A percentile compares a stretch with the other conserved stretches of the same genome.
These are phyloP conservation scores for Galeopterus variegatus DNA, from an alignment of 2,113 vertebrate genomes.

Conservation along the genomic window DNA sequence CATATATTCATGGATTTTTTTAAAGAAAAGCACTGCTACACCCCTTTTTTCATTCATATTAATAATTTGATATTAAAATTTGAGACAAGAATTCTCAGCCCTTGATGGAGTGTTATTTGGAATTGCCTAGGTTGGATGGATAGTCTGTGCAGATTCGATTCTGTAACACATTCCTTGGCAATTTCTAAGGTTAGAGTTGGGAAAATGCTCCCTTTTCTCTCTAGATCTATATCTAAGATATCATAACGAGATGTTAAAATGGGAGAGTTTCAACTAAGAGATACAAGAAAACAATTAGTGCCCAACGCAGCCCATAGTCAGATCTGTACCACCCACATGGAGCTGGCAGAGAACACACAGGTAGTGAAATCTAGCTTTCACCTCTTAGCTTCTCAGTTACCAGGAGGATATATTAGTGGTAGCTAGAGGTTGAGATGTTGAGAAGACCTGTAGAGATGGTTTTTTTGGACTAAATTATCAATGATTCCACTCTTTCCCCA, in stretches of 20 bases:
- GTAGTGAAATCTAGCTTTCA: background rate
- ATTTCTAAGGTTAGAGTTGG: background rate
- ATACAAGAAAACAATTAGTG: background rate
- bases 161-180: background rate
- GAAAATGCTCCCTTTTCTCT: background rate
- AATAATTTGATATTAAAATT: background rate
- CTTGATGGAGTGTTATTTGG: background rate
- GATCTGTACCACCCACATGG: background rate
- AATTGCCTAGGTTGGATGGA: background rate
- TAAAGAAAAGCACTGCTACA: background rate
- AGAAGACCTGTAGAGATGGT: background rate
- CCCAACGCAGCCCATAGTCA: background rate
- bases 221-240: background rate
- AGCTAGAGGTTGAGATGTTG: background rate
- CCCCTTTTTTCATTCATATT: background rate
- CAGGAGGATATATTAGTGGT: background rate
- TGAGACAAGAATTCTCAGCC: background rate
- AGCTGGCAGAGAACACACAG: background rate
- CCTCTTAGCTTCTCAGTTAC: background rate
- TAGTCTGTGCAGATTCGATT: background rate
- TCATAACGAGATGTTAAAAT: background rate
- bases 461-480: background rate
- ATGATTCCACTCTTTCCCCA: background rate
- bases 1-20: background rate
- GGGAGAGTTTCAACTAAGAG: background rate